Percentiles rank a stretch among this genome's conserved stretches.
Conservation (phyloP, 2,888 invertebrate species). For the Ashinkailepas kermadecensis region DNA sequence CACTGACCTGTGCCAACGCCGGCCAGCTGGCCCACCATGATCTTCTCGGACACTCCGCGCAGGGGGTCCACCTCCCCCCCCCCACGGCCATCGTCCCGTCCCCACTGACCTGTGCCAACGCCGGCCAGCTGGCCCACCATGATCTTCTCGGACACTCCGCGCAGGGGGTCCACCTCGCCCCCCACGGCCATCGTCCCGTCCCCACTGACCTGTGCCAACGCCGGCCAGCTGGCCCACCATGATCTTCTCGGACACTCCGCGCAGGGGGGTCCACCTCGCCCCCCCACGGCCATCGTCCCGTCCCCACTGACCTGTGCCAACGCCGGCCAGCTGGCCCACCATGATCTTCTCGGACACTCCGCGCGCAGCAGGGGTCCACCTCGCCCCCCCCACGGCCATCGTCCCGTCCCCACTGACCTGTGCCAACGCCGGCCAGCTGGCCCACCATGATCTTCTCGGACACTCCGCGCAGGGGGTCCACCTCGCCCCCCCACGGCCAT, state of each 20-base stretch:
- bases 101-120: conserved; percentile 74
- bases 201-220: conserved; percentile 74
- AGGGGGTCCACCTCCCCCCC: conserved; percentile 81
- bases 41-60: conserved; percentile 98
- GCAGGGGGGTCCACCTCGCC: conserved; percentile 92
- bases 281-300: too few relatives aligned
- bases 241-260: conserved; percentile 98
- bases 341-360: conserved; percentile 99
- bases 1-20: conserved; percentile 80
- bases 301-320: conserved; percentile 69
- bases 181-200: too few relatives aligned
- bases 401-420: conserved; percentile 50
- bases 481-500: conserved; percentile 51
- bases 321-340: conserved; percentile 92
- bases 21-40: conserved; percentile 97
- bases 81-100: too few relatives aligned
- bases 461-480: conserved; percentile 95
- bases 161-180: conserved; percentile 89
- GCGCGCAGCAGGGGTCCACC: conserved; percentile 94
- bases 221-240: conserved; percentile 97
- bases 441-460: conserved; percentile 99
- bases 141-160: conserved; percentile 98
- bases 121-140: conserved; percentile 97
- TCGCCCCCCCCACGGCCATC: conserved; percentile 47
- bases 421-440: conserved; percentile 93